phyloP scores from a whole-genome alignment of 2,113 vertebrate species.

The Eurypyga helias region DNA sequence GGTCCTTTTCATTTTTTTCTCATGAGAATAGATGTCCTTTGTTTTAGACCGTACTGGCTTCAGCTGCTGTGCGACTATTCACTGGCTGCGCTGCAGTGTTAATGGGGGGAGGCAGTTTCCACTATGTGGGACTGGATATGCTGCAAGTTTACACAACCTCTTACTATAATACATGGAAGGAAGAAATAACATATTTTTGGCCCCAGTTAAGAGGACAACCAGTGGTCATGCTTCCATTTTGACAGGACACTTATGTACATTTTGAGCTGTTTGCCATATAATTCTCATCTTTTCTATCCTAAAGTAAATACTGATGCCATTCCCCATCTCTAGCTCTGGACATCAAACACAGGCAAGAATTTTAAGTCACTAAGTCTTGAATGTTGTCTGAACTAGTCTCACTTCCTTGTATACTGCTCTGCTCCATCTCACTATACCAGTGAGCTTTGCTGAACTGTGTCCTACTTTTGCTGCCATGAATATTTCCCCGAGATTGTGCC shows the following conservation, averaged over 20 bases:
- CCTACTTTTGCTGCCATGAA: background rate
- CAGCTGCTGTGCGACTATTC: background rate
- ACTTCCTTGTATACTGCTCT: background rate
- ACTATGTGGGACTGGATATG: fast-evolving
- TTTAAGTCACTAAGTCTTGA: background rate
- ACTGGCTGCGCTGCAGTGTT: background rate
- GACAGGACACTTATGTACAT: background rate
- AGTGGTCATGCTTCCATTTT: background rate
- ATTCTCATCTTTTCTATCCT: background rate
- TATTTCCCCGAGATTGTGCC: background rate
- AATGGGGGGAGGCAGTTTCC: background rate
- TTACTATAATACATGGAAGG: background rate
- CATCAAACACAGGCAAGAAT: background rate
- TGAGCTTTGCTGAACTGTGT: background rate
- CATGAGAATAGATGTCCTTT: background rate
- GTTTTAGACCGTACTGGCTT: background rate
- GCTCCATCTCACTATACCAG: background rate
- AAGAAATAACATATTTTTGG: background rate
- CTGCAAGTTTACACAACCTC: background rate
- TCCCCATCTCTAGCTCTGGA: background rate
- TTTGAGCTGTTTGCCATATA: background rate
- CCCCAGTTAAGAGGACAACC: background rate
- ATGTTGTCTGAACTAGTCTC: background rate
- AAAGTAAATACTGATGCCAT: background rate
- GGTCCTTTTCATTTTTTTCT: background rate